Conservation (phyloP, 2,888 invertebrate species). For the Gandaritis pyraliata region DNA sequence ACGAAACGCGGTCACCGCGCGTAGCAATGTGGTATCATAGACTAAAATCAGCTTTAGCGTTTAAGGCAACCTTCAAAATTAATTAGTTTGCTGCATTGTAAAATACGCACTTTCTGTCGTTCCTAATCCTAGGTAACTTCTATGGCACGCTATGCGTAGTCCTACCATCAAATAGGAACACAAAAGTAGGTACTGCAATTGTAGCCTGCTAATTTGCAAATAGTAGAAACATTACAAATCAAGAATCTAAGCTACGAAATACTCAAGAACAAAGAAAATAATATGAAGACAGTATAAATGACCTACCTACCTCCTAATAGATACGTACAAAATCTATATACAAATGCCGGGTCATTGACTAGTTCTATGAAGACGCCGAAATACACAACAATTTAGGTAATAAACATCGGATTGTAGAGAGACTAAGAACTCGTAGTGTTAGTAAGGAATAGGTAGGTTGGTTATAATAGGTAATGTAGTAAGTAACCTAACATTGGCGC, state of each 20-base stretch:
- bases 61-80: conserved; percentile 36
- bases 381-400: conserved; percentile 52
- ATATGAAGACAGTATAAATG: conserved; percentile 2
- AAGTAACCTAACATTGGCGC: conserved; percentile 56
- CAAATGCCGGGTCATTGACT: conserved; percentile 81
- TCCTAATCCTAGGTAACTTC: background rate
- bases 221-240: background rate
- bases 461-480: conserved; percentile 42
- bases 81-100: conserved; percentile 31
- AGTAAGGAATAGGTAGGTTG: background rate
- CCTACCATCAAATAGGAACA: conserved; percentile 18
- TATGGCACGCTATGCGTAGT: conserved; percentile 12
- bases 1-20: conserved; percentile 76
- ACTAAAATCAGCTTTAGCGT: conserved; percentile 55
- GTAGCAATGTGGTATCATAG: conserved; percentile 58
- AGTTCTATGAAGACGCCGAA: conserved; percentile 59
- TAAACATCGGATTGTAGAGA: conserved; percentile 40
- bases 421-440: conserved; percentile 25
- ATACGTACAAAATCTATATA: conserved; percentile 65
- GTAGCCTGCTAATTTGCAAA: background rate
- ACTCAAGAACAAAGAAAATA: conserved; percentile 63
- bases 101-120: background rate
- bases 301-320: conserved; percentile 6
- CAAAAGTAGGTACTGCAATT: background rate
- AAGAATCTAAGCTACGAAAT: background rate